phyloP scores from a whole-genome alignment of 2,113 vertebrate genomes.

The Sus scrofa region DNA sequence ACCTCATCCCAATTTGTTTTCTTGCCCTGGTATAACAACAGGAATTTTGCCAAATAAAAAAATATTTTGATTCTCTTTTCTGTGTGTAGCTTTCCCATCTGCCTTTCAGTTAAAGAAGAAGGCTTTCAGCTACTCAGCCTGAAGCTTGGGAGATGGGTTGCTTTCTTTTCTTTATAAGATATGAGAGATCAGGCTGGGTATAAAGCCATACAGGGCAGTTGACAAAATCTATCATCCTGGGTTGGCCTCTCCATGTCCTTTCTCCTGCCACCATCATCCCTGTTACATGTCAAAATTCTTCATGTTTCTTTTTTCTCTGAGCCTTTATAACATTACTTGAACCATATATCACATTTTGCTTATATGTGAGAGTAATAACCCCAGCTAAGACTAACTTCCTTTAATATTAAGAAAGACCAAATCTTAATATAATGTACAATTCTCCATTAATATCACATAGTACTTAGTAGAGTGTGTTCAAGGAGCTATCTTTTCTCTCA shows the following conservation, averaged over 20 bases:
- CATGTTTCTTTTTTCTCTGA: not conserved
- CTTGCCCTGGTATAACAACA: not conserved
- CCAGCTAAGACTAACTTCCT: not conserved
- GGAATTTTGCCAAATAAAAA: not conserved
- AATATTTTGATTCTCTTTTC: not conserved
- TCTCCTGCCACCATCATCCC: not conserved
- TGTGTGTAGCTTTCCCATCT: not conserved
- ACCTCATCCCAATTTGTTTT: not conserved
- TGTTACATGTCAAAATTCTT: slow-evolving; percentile 27
- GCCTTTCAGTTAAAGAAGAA: not conserved
- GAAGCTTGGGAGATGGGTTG: not conserved
- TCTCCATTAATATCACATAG: not conserved
- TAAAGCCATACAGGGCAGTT: not conserved
- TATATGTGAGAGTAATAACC: not conserved
- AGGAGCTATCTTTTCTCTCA: not conserved
- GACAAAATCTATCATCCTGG: not conserved
- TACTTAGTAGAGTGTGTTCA: not conserved
- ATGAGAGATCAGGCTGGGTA: not conserved
- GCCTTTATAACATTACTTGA: not conserved
- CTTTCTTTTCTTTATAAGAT: not conserved
- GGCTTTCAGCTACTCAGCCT: not conserved
- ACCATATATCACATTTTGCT: not conserved
- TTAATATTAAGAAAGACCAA: not conserved
- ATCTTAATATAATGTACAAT: not conserved
- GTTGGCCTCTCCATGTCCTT: not conserved